A percentile compares a stretch with the other conserved stretches of the same genome.
These are phyloP conservation scores for Pipistrellus kuhlii DNA, from an alignment of 2,797 vertebrate species.

Conservation along the genomic window DNA sequence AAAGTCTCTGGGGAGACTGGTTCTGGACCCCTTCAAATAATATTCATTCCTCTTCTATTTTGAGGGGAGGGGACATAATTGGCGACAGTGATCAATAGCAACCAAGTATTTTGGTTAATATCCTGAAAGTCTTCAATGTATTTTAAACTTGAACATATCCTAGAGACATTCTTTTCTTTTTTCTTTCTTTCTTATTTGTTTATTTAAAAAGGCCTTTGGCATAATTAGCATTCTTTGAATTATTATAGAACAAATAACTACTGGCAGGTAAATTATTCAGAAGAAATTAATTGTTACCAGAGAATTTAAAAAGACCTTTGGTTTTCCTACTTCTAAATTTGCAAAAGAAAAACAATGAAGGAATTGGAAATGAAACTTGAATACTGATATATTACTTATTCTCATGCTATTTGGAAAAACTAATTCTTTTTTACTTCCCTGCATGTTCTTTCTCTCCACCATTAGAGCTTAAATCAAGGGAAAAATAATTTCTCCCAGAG, in stretches of 20 bases:
- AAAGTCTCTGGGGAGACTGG: neutral
- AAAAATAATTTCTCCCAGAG: constrained; percentile 52
- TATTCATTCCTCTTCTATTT: constrained; percentile 33
- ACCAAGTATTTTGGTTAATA: constrained; percentile 58
- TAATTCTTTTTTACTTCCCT: constrained; percentile 70
- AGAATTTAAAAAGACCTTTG: constrained; percentile 84
- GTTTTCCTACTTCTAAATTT: constrained; percentile 83
- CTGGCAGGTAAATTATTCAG: constrained; percentile 86
- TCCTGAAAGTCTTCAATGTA: constrained; percentile 72
- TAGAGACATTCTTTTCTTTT: constrained; percentile 45
- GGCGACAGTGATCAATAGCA: constrained; percentile 57
- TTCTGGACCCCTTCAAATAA: neutral
- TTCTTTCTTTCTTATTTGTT: neutral
- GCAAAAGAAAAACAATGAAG: constrained; percentile 77
- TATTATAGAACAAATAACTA: constrained; percentile 84
- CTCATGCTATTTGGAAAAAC: constrained; percentile 68
- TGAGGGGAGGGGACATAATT: neutral
- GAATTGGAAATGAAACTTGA: constrained; percentile 80
- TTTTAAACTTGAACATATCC: constrained; percentile 77
- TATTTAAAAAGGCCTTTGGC: constrained; percentile 48
- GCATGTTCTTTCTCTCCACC: constrained; percentile 60
- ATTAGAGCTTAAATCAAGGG: constrained; percentile 69
- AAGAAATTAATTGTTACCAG: constrained; percentile 84
- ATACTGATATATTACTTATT: constrained; percentile 80
- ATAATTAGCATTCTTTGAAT: constrained; percentile 83